Evolutionary conservation across 2,797 vertebrate species (phyloP).

Genomic region (Aphelocoma californica): DNA sequence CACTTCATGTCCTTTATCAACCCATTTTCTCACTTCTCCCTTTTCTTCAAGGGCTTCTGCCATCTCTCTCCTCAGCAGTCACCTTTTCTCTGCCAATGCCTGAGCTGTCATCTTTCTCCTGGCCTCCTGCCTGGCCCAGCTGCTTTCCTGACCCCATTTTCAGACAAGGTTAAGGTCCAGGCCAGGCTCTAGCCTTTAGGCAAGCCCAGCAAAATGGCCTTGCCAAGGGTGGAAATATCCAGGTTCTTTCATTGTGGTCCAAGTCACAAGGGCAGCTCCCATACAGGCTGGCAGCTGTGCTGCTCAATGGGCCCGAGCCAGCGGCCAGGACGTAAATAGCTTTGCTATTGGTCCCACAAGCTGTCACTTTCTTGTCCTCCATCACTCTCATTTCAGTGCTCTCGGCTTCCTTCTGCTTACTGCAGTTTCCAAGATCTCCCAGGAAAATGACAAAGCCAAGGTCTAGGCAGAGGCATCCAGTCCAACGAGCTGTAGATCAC

Average conservation of each 20-base stretch:
- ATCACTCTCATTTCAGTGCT: not conserved
- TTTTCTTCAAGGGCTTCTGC: conserved; percentile 1
- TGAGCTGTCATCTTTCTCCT: conserved; percentile 18
- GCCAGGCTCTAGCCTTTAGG: conserved; percentile 25
- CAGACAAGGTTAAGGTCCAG: conserved; percentile 21
- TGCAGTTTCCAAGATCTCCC: not conserved
- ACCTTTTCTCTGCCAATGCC: not conserved
- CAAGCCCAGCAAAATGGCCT: not conserved
- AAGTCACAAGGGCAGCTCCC: conserved; percentile 50
- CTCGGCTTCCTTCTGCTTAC: not conserved
- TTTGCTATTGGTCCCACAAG: not conserved
- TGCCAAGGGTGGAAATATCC: conserved; percentile 39
- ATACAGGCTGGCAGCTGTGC: conserved; percentile 36
- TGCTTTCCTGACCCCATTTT: conserved; percentile 48
- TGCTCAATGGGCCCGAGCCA: not conserved
- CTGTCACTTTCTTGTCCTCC: not conserved
- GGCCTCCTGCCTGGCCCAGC: conserved; percentile 13
- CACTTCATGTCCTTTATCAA: not conserved
- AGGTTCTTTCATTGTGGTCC: conserved; percentile 34
- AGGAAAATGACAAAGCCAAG: not conserved
- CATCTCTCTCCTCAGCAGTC: not conserved
- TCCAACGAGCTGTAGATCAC: not conserved
- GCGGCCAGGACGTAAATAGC: not conserved
- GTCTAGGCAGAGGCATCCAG: not conserved
- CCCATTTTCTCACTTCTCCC: not conserved